These are phyloP conservation scores for Lagodon rhomboides DNA, from an alignment of 2,797 vertebrate genomes.

Conservation along the genomic window DNA sequence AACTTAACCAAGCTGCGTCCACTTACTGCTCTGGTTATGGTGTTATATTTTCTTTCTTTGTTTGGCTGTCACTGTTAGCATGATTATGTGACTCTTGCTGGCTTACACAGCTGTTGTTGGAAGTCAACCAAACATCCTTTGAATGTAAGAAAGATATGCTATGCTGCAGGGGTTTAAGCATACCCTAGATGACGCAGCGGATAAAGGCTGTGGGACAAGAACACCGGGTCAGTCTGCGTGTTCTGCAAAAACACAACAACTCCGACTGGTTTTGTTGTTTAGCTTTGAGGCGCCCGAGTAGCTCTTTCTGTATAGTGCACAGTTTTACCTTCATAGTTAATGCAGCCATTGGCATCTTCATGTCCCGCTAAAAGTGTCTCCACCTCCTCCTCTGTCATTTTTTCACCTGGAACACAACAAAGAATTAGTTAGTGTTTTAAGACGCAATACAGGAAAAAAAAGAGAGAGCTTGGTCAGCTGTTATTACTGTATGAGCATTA, in stretches of 20 bases:
- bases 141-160: background rate
- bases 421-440: background rate
- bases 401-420: constrained; percentile 85
- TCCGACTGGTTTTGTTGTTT: background rate
- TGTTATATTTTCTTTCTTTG: background rate
- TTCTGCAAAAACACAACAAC: constrained; percentile 13
- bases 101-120: background rate
- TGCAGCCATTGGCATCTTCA: constrained; percentile 93
- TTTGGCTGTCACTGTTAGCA: background rate
- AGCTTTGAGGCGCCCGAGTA: background rate
- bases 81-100: background rate
- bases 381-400: constrained; percentile 94
- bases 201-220: constrained; percentile 88
- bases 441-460: background rate
- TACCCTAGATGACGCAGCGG: constrained; percentile 86
- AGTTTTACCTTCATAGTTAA: constrained; percentile 94
- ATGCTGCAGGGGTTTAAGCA: constrained; percentile 49
- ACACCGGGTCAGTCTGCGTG: constrained; percentile 65
- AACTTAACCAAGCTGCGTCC: background rate
- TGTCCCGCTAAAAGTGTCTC: constrained; percentile 92
- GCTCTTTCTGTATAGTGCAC: background rate
- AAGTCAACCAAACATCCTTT: background rate
- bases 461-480: background rate
- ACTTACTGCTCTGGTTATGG: background rate
- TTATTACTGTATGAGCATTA: background rate